Evolutionary conservation across 1,140 invertebrate species (phyloP).

Genomic region (Fopius arisanus): DNA sequence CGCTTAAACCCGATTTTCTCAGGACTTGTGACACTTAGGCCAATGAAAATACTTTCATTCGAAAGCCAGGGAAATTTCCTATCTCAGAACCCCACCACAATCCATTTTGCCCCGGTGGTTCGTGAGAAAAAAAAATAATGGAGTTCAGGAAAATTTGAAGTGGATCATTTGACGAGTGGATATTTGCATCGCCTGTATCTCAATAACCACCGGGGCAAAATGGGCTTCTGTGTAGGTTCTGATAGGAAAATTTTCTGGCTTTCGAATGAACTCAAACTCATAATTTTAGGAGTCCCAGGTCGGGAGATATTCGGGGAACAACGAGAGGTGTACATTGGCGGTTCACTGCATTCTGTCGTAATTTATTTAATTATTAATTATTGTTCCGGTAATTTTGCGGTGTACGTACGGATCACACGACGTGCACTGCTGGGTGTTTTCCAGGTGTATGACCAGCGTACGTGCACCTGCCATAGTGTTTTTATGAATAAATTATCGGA

Average conservation of each 20-base stretch:
- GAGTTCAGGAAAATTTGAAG: too few species aligned
- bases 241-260: neutral
- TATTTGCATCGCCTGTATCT: too few species aligned
- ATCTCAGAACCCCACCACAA: neutral
- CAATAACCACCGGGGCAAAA: neutral
- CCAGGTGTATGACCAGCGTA: neutral
- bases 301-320: neutral
- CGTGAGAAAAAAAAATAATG: neutral
- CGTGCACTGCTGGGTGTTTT: neutral
- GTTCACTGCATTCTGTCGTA: neutral
- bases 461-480: neutral
- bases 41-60: neutral
- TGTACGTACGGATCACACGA: neutral
- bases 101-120: neutral
- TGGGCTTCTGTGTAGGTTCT: neutral
- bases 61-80: neutral
- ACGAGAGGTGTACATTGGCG: neutral
- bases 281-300: neutral
- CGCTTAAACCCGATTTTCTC: neutral
- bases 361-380: neutral
- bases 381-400: neutral
- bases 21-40: neutral
- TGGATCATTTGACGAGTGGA: too few species aligned
- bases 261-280: neutral
- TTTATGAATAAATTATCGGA: constrained; percentile 51